Evolutionary conservation across 2,797 vertebrate genomes (phyloP), one percentile per base, ranked within the genome.

Genomic region (Odontamblyopus lacepedii): DNA sequence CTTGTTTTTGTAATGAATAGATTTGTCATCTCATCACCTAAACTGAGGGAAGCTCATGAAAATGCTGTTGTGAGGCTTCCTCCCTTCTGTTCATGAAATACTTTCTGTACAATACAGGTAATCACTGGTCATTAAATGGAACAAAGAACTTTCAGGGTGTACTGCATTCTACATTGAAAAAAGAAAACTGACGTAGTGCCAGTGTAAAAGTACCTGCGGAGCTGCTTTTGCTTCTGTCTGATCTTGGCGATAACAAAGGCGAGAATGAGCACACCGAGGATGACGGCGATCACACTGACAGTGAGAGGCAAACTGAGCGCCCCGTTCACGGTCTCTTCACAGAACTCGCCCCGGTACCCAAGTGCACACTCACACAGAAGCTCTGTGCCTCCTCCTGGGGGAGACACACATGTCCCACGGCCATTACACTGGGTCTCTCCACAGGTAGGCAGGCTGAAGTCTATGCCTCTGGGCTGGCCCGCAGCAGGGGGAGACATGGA

Each of bases 281-380:
- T 77, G 71, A 93, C 69, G 0, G 70, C 81, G 0, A 95, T 41
- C 4, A 92, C 83, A 0, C 95, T 89, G 26, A 97, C 66, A 13
- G 85, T 86, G 0, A 95, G 75, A 0, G 95, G 94, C 2, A 94
- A 2, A 0, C 92, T 86, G 0, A 94, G 1, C 0, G 91, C 83
- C 48, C 90, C 86, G 6, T 86, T 93, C 50, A 93, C 85, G 0
- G 90, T 90, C 35, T 91, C 84, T 8, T 95, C 81, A 0, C 97
- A 99, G 82, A 68, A 87, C 9, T 93, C 70, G 0, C 96, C 96
- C 0, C 1, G 80, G 53, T 96, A 97, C 32, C 94, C 96, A 77
- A 94, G 78, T 2, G 83, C 32, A 0, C 97, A 98, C 8, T 91
- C 82, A 35, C 96, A 98, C 0, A 55, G 89, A 6, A 92, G 64